These are phyloP conservation scores for Pachyrhynchus sulphureomaculatus DNA, from an alignment of 1,140 invertebrate species.

Conservation along the genomic window DNA sequence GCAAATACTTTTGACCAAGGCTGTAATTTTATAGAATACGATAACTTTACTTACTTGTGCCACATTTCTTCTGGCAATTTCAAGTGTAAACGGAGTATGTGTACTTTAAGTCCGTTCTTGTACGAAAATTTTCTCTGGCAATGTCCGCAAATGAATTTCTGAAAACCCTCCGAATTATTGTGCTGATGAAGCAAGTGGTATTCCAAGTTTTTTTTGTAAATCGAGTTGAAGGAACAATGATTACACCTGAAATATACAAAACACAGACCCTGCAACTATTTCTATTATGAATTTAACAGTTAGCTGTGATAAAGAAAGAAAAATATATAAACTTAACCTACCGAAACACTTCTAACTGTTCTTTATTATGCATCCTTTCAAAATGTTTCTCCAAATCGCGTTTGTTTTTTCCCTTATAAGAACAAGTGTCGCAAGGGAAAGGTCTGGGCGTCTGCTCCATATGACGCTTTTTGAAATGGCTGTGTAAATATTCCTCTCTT, in stretches of 20 bases:
- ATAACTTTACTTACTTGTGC: constrained; percentile 26
- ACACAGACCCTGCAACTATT: too few species aligned
- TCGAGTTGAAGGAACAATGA: constrained; percentile 19
- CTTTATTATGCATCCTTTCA: constrained; percentile 24
- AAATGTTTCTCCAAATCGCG: constrained; percentile 16
- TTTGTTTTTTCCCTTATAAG: constrained; percentile 25
- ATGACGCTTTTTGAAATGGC: constrained; percentile 15
- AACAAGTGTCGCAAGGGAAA: constrained; percentile 27
- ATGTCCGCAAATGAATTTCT: constrained; percentile 25
- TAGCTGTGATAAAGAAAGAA: too few species aligned
- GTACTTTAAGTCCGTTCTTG: constrained; percentile 23
- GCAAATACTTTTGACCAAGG: too few species aligned
- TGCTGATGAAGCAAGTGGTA: constrained; percentile 22
- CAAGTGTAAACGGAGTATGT: constrained; percentile 17
- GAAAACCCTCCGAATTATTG: constrained; percentile 20
- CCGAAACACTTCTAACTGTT: constrained; percentile 3
- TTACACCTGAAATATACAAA: constrained; percentile 18
- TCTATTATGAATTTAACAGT: too few species aligned
- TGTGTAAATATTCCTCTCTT: constrained; percentile 1
- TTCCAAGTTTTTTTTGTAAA: constrained; percentile 29
- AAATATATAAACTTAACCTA: too few species aligned
- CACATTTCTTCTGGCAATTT: constrained; percentile 19
- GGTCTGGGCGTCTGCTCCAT: not conserved
- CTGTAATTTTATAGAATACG: too few species aligned
- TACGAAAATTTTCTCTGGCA: constrained; percentile 19